A percentile compares a stretch with the other conserved stretches of the same genome.
phyloP scores from a whole-genome alignment of 2,888 invertebrate species.

The Mesoligia furuncula region DNA sequence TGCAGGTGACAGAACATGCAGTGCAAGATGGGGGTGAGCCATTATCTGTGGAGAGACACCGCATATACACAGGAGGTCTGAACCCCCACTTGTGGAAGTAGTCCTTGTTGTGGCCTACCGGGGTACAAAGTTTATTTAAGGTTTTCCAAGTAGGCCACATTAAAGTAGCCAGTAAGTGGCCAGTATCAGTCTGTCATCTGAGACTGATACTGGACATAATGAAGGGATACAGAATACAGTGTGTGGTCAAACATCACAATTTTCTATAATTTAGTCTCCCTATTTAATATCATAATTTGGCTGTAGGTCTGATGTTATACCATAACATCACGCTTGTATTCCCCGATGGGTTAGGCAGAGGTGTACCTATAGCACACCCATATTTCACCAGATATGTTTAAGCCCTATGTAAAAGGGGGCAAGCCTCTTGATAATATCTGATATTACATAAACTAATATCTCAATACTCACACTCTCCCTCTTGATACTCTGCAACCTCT shows the following conservation, averaged over 20 bases:
- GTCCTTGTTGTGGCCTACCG: too few relatives aligned
- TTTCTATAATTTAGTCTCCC: too few relatives aligned
- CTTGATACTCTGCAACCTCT: conserved; percentile 92
- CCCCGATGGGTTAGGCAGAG: too few relatives aligned
- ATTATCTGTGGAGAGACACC: too few relatives aligned
- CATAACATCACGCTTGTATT: not conserved
- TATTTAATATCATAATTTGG: not conserved
- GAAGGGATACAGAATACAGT: not conserved
- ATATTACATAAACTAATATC: not conserved
- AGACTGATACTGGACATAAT: not conserved
- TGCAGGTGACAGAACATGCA: too few relatives aligned
- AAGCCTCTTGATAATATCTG: not conserved
- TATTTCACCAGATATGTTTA: not conserved
- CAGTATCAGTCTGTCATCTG: too few relatives aligned
- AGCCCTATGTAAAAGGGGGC: not conserved
- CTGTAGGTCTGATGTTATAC: not conserved
- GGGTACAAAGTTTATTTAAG: too few relatives aligned
- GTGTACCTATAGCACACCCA: not conserved
- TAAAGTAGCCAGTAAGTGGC: too few relatives aligned
- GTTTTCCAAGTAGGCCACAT: too few relatives aligned
- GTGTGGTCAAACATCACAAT: not conserved
- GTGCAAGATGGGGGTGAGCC: too few relatives aligned
- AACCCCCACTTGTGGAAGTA: too few relatives aligned
- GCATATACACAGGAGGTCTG: too few relatives aligned
- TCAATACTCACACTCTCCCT: conserved; percentile 89